Evolutionary conservation across 1,140 invertebrate species (phyloP), one percentile per base, ranked within the genome.

Genomic region (Melipona quadrifasciata): DNA sequence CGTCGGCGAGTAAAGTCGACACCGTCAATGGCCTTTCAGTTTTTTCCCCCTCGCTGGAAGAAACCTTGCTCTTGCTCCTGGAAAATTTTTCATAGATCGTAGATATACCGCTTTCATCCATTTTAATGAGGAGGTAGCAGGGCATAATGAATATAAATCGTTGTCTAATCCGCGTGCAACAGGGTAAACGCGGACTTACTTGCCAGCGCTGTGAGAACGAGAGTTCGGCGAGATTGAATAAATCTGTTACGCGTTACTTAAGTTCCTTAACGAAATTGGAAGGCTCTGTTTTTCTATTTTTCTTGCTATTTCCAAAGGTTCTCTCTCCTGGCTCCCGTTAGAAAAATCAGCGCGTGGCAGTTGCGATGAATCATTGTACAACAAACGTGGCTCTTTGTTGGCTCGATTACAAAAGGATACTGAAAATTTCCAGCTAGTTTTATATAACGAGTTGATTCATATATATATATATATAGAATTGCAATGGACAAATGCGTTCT

Each of bases 101-200:
- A 74, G 67, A 61, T 81, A 61, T 81, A 68, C 65, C 51, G 55
- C 64, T 80, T 80, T 80, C 77, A 68, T 80, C 65, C 77, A 80
- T 80, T 70, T 80, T 80, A 70, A 80, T 70, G 61, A 70, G 77
- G 21, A 57, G 53, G 19, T 24, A 79, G 61, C 27, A n/a, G 51
- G 21, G n/a, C 14, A 19, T 71, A 80, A 55, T 80, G 47, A 80
- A 71, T 70, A 80, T 70, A 80, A 71, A 80, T 68, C 47, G 77
- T 12, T 64, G 58, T 61, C 57, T 77, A 80, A 71, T 75, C 55
- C 53, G 53, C 73, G 73, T 17, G 73, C 53, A 75, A 75, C 73
- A 24, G 34, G n/a, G 14, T 57, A 57, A 74, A 80, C 65, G 67
- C 39, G 55, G 55, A 55, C 53, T 55, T 55, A 55, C 64, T 80